A percentile compares a stretch with the other conserved stretches of the same genome.
These are phyloP conservation scores for Aurelia sp. DNA, from an alignment of 30 jellyfish, hydroid and myxozoan species.

Conservation along the genomic window DNA sequence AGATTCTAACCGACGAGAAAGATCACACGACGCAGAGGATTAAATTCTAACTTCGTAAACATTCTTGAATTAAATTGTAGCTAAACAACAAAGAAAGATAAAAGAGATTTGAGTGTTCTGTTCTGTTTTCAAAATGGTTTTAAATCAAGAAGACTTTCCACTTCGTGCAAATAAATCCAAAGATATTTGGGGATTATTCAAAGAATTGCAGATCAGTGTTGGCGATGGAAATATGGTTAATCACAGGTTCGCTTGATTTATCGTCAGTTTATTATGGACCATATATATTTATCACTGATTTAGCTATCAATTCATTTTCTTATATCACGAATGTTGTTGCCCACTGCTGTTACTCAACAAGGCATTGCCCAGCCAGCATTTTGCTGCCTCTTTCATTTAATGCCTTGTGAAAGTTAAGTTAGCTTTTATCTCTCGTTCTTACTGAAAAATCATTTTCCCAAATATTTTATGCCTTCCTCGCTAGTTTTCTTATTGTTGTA, in stretches of 20 bases:
- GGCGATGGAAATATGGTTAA: conserved; percentile 49
- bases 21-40: not conserved
- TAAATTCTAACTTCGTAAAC: conserved; percentile 27
- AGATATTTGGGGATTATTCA: conserved; percentile 54
- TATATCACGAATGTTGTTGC: too few species aligned
- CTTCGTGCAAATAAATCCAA: conserved; percentile 23
- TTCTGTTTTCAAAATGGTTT: conserved; percentile 51
- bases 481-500: too few species aligned
- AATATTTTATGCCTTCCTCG: too few species aligned
- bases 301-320: too few species aligned
- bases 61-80: conserved; percentile 31
- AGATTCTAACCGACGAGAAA: not conserved
- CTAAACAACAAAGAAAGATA: conserved; percentile 34
- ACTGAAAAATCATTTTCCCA: too few species aligned
- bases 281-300: not conserved
- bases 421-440: too few species aligned
- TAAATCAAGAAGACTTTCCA: conserved; percentile 30
- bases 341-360: too few species aligned
- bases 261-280: not conserved
- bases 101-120: not conserved
- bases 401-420: too few species aligned
- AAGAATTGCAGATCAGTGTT: conserved; percentile 55
- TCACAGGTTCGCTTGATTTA: conserved; percentile 21
- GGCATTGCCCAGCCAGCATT: too few species aligned
- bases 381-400: too few species aligned